Evolutionary conservation across 1,140 invertebrate species (phyloP).

Genomic region (Adelges cooleyi): DNA sequence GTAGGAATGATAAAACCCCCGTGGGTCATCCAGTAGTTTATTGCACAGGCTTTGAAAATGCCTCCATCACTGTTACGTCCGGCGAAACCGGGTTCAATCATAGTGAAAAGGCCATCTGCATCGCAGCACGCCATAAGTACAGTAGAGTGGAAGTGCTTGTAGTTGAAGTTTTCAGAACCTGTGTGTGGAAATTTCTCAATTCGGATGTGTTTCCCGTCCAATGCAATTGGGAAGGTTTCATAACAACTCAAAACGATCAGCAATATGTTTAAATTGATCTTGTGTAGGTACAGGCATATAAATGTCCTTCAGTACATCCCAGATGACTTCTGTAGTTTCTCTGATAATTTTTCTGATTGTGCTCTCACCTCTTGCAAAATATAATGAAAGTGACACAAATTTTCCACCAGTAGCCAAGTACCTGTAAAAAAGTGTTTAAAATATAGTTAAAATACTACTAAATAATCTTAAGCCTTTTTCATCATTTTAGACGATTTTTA

Average conservation of each 20-base stretch:
- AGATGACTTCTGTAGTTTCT: conserved; percentile 26
- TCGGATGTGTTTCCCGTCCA: conserved; percentile 42
- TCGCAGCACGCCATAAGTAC: conserved; percentile 34
- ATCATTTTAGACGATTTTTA: too few relatives aligned
- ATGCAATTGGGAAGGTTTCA: conserved; percentile 39
- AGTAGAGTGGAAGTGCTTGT: conserved; percentile 34
- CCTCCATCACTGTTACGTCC: conserved; percentile 37
- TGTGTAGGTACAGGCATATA: conserved; percentile 29
- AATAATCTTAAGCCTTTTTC: too few relatives aligned
- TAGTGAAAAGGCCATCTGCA: conserved; percentile 36
- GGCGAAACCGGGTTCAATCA: conserved; percentile 36
- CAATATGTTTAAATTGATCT: conserved; percentile 33
- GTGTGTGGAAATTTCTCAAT: conserved; percentile 26
- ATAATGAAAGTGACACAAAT: conserved; percentile 8
- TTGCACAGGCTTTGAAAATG: conserved; percentile 32
- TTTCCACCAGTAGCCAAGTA: conserved; percentile 6
- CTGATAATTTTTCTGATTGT: conserved; percentile 17
- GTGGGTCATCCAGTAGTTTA: conserved; percentile 25
- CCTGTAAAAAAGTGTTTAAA: too few relatives aligned
- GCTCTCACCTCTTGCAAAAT: conserved; percentile 1
- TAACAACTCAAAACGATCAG: conserved; percentile 38
- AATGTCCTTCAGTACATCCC: conserved; percentile 17
- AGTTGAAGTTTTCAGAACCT: conserved; percentile 34
- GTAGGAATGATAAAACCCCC: conserved; percentile 19
- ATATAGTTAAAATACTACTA: too few relatives aligned